A percentile compares a stretch with the other conserved stretches of the same genome.
Evolutionary conservation across 1,140 invertebrate genomes (phyloP).

Genomic region (Temnothorax nylanderi): DNA sequence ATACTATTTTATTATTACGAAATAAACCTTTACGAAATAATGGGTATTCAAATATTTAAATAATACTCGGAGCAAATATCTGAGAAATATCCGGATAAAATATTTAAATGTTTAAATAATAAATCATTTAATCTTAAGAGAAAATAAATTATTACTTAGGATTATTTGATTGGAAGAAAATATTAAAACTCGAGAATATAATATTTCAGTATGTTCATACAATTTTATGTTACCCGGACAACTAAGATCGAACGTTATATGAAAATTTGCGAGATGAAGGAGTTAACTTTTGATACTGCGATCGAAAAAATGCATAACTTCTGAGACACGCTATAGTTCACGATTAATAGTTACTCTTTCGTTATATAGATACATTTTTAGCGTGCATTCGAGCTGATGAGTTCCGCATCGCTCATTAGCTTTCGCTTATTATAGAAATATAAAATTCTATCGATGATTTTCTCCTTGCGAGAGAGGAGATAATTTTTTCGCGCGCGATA

Average conservation of each 20-base stretch:
- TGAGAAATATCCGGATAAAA: neutral
- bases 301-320: neutral
- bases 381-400: neutral
- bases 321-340: neutral
- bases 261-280: neutral
- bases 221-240: neutral
- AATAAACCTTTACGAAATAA: neutral
- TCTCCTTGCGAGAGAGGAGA: neutral
- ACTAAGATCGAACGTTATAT: neutral
- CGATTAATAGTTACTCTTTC: neutral
- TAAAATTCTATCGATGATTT: conserved; percentile 13
- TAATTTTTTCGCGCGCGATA: neutral
- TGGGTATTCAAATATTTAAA: neutral
- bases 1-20: neutral
- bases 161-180: neutral
- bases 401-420: conserved; percentile 11
- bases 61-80: neutral
- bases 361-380: neutral
- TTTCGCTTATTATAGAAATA: neutral
- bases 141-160: neutral
- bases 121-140: neutral
- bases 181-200: neutral
- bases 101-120: neutral
- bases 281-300: neutral
- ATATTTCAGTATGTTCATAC: neutral